phyloP scores from a whole-genome alignment of 2,888 invertebrate genomes.

The Hydriomena furcata region DNA sequence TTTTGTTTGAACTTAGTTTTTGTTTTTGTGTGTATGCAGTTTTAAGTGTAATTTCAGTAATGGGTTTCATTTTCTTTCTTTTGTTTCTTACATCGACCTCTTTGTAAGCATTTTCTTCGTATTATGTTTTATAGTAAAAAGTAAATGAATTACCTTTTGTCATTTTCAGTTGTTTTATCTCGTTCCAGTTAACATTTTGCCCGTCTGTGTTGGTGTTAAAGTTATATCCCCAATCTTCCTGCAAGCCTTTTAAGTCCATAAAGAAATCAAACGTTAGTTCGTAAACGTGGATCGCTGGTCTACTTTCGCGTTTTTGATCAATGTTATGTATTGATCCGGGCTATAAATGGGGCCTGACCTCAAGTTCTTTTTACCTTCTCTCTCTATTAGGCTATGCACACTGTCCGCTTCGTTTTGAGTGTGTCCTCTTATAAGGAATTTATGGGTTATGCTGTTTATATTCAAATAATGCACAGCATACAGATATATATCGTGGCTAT shows the following conservation, averaged over 20 bases:
- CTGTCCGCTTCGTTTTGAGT: slow-evolving; percentile 47
- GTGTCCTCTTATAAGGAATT: slow-evolving; percentile 47
- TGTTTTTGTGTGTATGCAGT: slow-evolving; percentile 1
- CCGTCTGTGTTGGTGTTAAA: slow-evolving; percentile 27
- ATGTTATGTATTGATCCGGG: slow-evolving; percentile 12
- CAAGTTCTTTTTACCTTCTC: slow-evolving; percentile 15
- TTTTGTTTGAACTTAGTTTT: slow-evolving; percentile 5
- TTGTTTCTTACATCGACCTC: slow-evolving; percentile 32
- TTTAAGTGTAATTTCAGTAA: neutral
- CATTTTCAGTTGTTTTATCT: slow-evolving; percentile 28
- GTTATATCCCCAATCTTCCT: slow-evolving; percentile 37
- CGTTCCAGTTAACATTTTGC: slow-evolving; percentile 32
- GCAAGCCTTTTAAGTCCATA: slow-evolving; percentile 27
- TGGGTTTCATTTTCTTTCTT: slow-evolving; percentile 11
- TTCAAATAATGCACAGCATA: neutral
- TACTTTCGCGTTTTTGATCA: neutral
- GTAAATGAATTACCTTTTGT: slow-evolving; percentile 7
- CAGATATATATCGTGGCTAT: slow-evolving; percentile 9
- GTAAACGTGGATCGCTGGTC: slow-evolving; percentile 28
- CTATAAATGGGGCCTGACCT: slow-evolving; percentile 20
- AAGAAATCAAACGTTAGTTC: slow-evolving; percentile 29
- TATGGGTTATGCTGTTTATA: slow-evolving; percentile 32
- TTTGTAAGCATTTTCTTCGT: slow-evolving; percentile 23
- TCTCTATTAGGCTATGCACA: slow-evolving; percentile 17
- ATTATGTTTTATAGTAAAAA: slow-evolving; percentile 26